Conservation (phyloP, 1,140 invertebrate genomes). For the Melipona quadrifasciata region DNA sequence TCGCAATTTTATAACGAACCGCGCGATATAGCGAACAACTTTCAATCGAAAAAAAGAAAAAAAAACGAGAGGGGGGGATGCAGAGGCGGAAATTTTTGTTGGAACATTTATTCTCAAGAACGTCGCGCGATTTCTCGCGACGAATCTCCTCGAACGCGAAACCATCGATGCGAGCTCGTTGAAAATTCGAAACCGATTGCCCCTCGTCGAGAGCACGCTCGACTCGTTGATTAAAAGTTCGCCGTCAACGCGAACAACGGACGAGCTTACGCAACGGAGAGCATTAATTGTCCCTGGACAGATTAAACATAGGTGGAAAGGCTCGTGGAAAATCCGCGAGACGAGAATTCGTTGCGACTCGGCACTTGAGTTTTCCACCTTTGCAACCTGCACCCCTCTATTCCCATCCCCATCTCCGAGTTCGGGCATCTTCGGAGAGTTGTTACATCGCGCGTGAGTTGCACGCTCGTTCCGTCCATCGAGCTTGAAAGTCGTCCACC, state of each 20-base stretch:
- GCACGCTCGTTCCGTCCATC: neutral
- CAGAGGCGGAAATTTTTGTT: neutral
- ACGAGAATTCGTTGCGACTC: slow-evolving; percentile 2
- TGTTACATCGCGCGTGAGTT: neutral
- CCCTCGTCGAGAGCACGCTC: too few relatives aligned
- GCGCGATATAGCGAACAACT: neutral
- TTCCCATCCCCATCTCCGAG: neutral
- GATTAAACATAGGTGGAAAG: too few relatives aligned
- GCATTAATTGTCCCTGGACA: neutral
- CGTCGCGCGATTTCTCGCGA: neutral
- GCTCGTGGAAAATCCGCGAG: neutral
- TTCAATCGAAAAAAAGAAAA: neutral
- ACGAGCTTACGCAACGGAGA: neutral
- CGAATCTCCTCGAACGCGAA: neutral
- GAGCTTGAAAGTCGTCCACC: slow-evolving; percentile 6
- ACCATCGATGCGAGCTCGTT: neutral
- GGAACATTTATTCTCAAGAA: neutral
- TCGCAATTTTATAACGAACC: neutral
- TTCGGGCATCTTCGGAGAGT: neutral
- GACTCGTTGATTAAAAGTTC: neutral
- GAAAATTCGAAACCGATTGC: neutral
- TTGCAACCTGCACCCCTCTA: neutral
- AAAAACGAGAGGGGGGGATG: too few relatives aligned
- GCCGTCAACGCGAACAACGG: too few relatives aligned
- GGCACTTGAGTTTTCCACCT: neutral